Base-by-base conservation (phyloP, 2,888 invertebrate species). In the Mallateleia sp. region DNA sequence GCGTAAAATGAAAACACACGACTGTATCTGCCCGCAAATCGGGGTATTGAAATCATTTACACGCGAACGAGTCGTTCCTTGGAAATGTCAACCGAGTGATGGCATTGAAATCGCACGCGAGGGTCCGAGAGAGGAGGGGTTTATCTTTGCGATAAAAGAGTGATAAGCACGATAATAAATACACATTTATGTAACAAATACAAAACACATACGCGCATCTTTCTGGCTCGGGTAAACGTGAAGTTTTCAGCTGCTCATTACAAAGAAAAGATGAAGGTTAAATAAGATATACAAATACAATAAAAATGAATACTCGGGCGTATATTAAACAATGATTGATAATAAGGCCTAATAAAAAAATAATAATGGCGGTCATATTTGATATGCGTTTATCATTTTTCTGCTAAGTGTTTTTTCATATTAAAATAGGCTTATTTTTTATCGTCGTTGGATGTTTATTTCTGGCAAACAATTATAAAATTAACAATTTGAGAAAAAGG, bases 81-180 rank as follows among this genome's bases (percentile, higher is more conserved):
- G 71, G 71, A 80, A 80, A 80, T 72, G 71, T 72, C 71, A 72
- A 71, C 80, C n/a, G 47, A 50, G 28, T 60, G 47, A 56, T 72
- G 72, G 74, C 82, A 82, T 82, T 74, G 82, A 82, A 82, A 60
- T 74, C 60, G 64, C 28, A 58, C 14, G 52, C 25, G 50, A 58
- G 50, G 6, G 14, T 24, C 52, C 22, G 45, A 24, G n/a, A 45
- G 47, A 28, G 24, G 54, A 47, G 38, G 38, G 47, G 28, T 54
- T 77, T 77, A 77, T 69, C 82, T 83, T 69, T 24, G 45, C 75
- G 69, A 77, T 83, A 83, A 77, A 83, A 34, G 83, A 64, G 64
- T 64, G 83, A 83, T 83, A 83, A 83, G 77, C 47, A 9, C 38
- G 20, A 64, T 56, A 83, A 83, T 83, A 64, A 77, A 83, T 83